phyloP scores from a whole-genome alignment of 2,113 vertebrate genomes.

The Oryctolagus cuniculus region DNA sequence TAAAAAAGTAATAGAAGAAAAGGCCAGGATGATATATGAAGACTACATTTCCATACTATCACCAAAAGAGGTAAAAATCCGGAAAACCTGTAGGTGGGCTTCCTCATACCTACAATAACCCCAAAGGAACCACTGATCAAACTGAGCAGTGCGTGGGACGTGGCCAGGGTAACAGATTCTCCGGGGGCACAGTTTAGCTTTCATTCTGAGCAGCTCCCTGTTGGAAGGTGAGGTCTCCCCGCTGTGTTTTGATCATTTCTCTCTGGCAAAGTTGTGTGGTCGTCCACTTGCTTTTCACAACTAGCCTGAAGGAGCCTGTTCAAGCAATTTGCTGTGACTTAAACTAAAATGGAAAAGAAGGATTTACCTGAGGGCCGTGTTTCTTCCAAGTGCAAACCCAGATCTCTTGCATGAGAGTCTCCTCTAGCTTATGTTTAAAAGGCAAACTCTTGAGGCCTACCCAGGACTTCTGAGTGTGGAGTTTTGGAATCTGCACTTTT shows the following conservation, averaged over 20 bases:
- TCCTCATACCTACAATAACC: background rate
- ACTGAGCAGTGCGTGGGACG: background rate
- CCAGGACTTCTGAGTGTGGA: background rate
- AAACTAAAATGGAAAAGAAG: background rate
- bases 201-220: too few species aligned
- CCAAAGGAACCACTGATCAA: background rate
- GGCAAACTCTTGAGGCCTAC: background rate
- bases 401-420: background rate
- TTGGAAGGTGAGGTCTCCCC: background rate
- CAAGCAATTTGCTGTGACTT: background rate
- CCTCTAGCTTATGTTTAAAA: slow-evolving; percentile 12
- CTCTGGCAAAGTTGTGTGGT: background rate
- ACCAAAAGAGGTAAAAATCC: slow-evolving; percentile 96
- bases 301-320: background rate
- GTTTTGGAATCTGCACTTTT: background rate
- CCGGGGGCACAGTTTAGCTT: background rate
- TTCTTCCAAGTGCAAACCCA: background rate
- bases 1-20: slow-evolving; percentile 93
- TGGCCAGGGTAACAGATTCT: background rate
- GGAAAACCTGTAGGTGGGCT: slow-evolving; percentile 44
- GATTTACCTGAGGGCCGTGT: background rate
- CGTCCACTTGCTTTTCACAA: slow-evolving; percentile 5
- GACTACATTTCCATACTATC: slow-evolving; percentile 99
- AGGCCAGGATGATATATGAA: slow-evolving; percentile 97
- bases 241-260: background rate